These are phyloP conservation scores for Amblyjoppa proteus DNA, from an alignment of 2,888 invertebrate genomes.

Conservation along the genomic window DNA sequence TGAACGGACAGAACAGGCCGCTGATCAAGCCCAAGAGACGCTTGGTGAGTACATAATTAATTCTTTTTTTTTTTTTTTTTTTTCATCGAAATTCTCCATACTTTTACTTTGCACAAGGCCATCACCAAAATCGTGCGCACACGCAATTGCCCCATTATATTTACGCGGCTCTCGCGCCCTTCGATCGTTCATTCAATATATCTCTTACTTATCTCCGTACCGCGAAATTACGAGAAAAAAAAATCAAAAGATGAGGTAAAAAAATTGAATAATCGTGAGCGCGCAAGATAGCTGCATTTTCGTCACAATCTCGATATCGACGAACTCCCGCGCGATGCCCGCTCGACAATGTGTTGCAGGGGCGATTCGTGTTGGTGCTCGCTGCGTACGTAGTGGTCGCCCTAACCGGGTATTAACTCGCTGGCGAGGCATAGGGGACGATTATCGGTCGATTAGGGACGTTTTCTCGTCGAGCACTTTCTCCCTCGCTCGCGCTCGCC, in stretches of 20 bases:
- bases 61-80: conserved; percentile 1
- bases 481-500: background rate
- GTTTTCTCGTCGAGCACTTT: conserved; percentile 49
- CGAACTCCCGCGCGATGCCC: background rate
- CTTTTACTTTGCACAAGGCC: conserved; percentile 15
- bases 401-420: conserved; percentile 48
- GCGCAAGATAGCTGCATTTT: background rate
- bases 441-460: conserved; percentile 59
- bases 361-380: conserved; percentile 1
- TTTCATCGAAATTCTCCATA: background rate
- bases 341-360: conserved; percentile 33
- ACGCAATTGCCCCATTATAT: conserved; percentile 5
- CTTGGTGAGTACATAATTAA: conserved; percentile 94
- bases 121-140: conserved; percentile 26
- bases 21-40: conserved; percentile 99
- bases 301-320: conserved; percentile 13
- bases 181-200: conserved; percentile 45
- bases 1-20: conserved; percentile 99
- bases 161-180: conserved; percentile 18
- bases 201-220: conserved; percentile 43
- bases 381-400: conserved; percentile 24
- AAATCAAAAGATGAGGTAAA: background rate
- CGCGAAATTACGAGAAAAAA: conserved; percentile 26
- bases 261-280: conserved; percentile 41
- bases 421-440: conserved; percentile 35